These are phyloP conservation scores for Pimephales promelas DNA, from an alignment of 2,113 vertebrate genomes.

Conservation along the genomic window DNA sequence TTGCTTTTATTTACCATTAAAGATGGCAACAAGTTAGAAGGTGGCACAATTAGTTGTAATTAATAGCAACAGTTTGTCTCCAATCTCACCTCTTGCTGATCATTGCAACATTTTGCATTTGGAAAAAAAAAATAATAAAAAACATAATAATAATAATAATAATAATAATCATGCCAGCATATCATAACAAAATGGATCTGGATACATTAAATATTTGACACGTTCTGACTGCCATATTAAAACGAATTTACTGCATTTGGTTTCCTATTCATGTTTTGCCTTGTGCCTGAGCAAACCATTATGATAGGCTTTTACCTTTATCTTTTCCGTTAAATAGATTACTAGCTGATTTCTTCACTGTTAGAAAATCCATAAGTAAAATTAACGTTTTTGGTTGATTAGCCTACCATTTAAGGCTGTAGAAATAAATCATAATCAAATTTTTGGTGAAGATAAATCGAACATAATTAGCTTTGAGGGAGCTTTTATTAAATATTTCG, in stretches of 20 bases:
- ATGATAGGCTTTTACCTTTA: background rate
- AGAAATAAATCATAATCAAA: background rate
- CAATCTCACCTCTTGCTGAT: conserved; percentile 6
- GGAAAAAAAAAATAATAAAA: no score
- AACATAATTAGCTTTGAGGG: background rate
- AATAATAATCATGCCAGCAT: no score
- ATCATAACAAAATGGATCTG: background rate
- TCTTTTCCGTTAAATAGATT: no score
- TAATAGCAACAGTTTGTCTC: background rate
- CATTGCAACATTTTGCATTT: background rate
- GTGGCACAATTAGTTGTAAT: background rate
- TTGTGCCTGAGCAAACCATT: background rate
- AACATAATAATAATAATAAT: no score
- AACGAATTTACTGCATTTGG: background rate
- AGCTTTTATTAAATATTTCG: background rate
- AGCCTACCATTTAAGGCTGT: background rate
- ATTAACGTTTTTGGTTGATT: background rate
- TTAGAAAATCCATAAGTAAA: background rate
- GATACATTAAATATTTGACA: background rate
- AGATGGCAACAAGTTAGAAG: background rate
- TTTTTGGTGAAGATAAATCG: background rate
- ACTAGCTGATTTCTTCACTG: no score
- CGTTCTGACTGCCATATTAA: background rate
- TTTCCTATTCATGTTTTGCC: background rate
- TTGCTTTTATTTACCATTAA: background rate